A percentile compares a stretch with the other conserved stretches of the same genome.
Evolutionary conservation across 2,888 invertebrate genomes (phyloP).

Genomic region (Drosophila mercatorum): DNA sequence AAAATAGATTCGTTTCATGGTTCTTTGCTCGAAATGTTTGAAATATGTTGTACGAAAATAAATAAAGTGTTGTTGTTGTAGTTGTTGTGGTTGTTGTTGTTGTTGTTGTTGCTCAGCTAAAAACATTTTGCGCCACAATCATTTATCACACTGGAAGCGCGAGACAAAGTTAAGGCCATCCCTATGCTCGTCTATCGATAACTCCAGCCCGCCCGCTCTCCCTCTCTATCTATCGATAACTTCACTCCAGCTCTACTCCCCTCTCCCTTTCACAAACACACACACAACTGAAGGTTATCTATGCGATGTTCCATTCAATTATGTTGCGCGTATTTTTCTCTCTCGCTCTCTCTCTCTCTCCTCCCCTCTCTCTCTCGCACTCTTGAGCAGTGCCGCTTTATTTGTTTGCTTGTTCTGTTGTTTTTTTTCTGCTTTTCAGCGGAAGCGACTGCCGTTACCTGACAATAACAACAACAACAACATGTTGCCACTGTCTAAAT

Average conservation of each 20-base stretch:
- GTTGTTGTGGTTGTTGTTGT: constrained; percentile 12
- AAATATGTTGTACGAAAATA: constrained; percentile 78
- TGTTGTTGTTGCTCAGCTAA: constrained; percentile 8
- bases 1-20: constrained; percentile 79
- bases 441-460: constrained; percentile 68
- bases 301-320: constrained; percentile 65
- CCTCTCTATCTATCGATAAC: constrained; percentile 23
- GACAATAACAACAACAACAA: constrained; percentile 31
- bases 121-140: constrained; percentile 42
- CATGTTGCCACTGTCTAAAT: constrained; percentile 67
- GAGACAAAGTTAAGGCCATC: constrained; percentile 32
- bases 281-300: constrained; percentile 50
- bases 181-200: constrained; percentile 17
- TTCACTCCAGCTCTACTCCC: neutral
- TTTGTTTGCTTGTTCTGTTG: constrained; percentile 38
- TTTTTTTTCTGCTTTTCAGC: constrained; percentile 42
- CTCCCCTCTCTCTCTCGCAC: neutral
- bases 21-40: constrained; percentile 72
- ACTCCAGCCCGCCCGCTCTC: constrained; percentile 3
- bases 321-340: constrained; percentile 41
- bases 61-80: constrained; percentile 46
- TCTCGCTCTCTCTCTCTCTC: neutral
- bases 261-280: constrained; percentile 1
- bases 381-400: constrained; percentile 8
- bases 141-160: constrained; percentile 54